Evolutionary conservation across 2,888 invertebrate genomes (phyloP).

Genomic region (Listrodromus nycthemerus): DNA sequence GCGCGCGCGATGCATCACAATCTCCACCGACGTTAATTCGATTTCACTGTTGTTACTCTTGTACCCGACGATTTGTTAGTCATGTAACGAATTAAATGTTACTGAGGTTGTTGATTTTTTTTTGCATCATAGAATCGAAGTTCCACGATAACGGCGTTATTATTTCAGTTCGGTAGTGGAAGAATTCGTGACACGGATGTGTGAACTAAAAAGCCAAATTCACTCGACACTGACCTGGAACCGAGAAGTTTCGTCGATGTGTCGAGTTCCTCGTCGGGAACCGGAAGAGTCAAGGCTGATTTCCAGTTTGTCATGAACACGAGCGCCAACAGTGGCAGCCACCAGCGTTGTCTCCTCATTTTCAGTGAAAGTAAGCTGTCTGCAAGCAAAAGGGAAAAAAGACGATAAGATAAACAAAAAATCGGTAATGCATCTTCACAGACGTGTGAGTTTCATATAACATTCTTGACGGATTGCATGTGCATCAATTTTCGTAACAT

Average conservation of each 20-base stretch:
- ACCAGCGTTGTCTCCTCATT: constrained; percentile 73
- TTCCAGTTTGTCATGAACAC: constrained; percentile 68
- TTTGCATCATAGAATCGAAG: not conserved
- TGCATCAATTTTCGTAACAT: not conserved
- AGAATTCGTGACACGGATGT: not conserved
- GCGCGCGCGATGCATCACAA: constrained; percentile 50
- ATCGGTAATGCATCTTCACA: too few relatives aligned
- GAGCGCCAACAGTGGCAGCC: constrained; percentile 74
- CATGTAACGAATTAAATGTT: constrained; percentile 21
- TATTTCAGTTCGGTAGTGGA: not conserved
- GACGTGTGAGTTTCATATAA: too few relatives aligned
- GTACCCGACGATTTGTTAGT: constrained; percentile 15
- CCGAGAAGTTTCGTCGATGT: constrained; percentile 80
- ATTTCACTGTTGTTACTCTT: constrained; percentile 40
- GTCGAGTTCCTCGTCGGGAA: constrained; percentile 76
- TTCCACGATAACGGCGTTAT: not conserved
- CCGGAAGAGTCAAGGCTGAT: constrained; percentile 70
- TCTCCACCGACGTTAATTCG: constrained; percentile 42
- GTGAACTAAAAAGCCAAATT: constrained; percentile 18
- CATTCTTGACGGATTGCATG: not conserved
- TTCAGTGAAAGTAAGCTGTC: constrained; percentile 56
- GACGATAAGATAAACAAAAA: not conserved
- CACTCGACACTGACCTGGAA: constrained; percentile 79
- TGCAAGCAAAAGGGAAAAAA: constrained; percentile 45
- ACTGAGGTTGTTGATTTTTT: constrained; percentile 9